Percentiles rank a stretch among this genome's conserved stretches.
phyloP scores from a whole-genome alignment of 2,113 vertebrate genomes.

The Antennarius striatus region DNA sequence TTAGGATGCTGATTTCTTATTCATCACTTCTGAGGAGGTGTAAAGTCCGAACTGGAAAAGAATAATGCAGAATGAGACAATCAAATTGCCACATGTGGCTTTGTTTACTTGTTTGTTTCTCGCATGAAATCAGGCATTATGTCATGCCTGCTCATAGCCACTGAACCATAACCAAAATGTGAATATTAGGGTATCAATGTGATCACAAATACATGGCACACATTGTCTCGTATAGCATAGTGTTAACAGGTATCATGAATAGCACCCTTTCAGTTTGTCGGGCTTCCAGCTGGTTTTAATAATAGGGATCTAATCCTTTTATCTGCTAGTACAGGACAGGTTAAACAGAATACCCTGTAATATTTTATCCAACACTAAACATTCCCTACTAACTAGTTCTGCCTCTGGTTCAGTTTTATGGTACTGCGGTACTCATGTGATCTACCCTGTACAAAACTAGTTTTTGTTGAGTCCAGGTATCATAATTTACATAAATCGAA shows the following conservation, averaged over 20 bases:
- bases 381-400: slow-evolving; percentile 38
- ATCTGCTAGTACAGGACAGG: slow-evolving; percentile 54
- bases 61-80: slow-evolving; percentile 14
- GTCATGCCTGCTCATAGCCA: background rate
- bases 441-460: slow-evolving; percentile 17
- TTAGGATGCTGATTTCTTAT: slow-evolving; percentile 31
- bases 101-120: slow-evolving; percentile 5
- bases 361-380: slow-evolving; percentile 27
- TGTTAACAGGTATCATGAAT: slow-evolving; percentile 18
- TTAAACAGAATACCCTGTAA: slow-evolving; percentile 56
- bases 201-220: background rate
- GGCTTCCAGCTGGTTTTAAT: slow-evolving; percentile 59
- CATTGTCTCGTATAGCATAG: background rate
- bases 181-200: slow-evolving; percentile 16
- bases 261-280: slow-evolving; percentile 21
- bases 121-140: slow-evolving; percentile 15
- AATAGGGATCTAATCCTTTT: slow-evolving; percentile 50
- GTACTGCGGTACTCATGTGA: slow-evolving; percentile 39
- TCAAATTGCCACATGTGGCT: slow-evolving; percentile 3
- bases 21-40: slow-evolving; percentile 22
- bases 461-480: slow-evolving; percentile 12
- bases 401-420: slow-evolving; percentile 50
- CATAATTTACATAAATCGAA: slow-evolving; percentile 37
- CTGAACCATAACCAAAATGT: slow-evolving; percentile 19
- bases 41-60: slow-evolving; percentile 12